phyloP scores from a whole-genome alignment of 2,113 vertebrate species.

The Heterochromis multidens region DNA sequence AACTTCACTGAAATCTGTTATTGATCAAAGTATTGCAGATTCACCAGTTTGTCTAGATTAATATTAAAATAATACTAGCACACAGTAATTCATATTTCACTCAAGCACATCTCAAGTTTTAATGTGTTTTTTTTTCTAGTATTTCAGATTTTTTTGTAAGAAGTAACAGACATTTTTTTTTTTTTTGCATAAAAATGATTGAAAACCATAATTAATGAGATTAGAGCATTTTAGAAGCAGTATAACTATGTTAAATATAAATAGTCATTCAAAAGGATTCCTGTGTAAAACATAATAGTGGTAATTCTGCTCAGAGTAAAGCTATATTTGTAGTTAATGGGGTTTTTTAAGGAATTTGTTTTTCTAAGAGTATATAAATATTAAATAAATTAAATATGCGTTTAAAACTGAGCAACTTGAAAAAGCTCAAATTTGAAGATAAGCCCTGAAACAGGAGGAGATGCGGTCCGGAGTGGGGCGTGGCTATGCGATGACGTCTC shows the following conservation, averaged over 20 bases:
- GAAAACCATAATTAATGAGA: background rate
- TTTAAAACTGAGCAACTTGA: no score
- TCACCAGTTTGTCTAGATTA: background rate
- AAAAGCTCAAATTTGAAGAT: background rate
- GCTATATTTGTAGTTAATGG: background rate
- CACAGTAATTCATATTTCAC: background rate
- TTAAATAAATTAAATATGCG: no score
- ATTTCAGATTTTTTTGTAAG: background rate
- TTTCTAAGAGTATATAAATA: no score
- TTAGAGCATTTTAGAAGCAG: background rate
- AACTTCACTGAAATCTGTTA: background rate
- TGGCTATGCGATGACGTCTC: constrained; percentile 39
- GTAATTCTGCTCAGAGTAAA: background rate
- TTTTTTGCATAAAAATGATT: background rate
- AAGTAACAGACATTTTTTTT: no score
- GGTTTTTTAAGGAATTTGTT: background rate
- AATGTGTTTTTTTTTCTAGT: background rate
- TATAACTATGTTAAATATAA: background rate
- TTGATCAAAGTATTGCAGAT: background rate
- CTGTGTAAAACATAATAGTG: background rate
- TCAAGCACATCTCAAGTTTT: background rate
- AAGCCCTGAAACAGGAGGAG: background rate
- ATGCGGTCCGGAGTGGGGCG: background rate
- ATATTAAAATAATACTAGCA: background rate
- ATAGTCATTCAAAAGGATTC: background rate